Conservation (phyloP, 2,797 vertebrate species). For the Hydrophis major region DNA sequence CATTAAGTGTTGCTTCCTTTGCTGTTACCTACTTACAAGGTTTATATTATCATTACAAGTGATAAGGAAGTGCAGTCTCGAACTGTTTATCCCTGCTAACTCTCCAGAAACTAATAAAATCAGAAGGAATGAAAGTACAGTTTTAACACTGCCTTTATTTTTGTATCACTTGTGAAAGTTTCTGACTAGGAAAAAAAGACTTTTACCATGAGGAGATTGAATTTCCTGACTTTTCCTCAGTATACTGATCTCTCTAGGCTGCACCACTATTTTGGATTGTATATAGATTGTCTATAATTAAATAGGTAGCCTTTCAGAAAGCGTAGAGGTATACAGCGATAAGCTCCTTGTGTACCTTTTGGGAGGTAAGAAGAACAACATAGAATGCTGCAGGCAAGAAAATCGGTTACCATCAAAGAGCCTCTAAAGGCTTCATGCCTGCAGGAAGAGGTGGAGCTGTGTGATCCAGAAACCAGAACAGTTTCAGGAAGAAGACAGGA, state of each 20-base stretch:
- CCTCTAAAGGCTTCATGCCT: not conserved
- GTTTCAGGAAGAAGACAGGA: not conserved
- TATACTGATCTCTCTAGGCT: not conserved
- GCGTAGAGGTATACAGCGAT: not conserved
- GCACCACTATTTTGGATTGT: not conserved
- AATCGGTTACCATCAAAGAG: not conserved
- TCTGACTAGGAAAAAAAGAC: not conserved
- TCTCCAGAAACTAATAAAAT: not conserved
- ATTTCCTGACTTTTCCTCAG: not conserved
- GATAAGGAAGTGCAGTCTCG: not conserved
- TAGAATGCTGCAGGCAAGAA: not conserved
- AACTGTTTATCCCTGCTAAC: slow-evolving; percentile 1
- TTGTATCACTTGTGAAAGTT: not conserved
- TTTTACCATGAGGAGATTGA: not conserved
- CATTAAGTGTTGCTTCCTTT: not conserved
- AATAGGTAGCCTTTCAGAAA: not conserved
- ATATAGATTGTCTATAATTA: not conserved
- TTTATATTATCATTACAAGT: not conserved
- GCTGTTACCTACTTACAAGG: slow-evolving; percentile 22
- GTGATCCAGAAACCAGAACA: not conserved
- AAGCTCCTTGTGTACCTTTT: not conserved
- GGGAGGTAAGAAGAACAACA: not conserved
- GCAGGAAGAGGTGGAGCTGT: not conserved
- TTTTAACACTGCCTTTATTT: not conserved
- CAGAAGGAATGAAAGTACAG: not conserved